phyloP scores from a whole-genome alignment of 2,797 vertebrate species.

The Phoxinus dragarum region DNA sequence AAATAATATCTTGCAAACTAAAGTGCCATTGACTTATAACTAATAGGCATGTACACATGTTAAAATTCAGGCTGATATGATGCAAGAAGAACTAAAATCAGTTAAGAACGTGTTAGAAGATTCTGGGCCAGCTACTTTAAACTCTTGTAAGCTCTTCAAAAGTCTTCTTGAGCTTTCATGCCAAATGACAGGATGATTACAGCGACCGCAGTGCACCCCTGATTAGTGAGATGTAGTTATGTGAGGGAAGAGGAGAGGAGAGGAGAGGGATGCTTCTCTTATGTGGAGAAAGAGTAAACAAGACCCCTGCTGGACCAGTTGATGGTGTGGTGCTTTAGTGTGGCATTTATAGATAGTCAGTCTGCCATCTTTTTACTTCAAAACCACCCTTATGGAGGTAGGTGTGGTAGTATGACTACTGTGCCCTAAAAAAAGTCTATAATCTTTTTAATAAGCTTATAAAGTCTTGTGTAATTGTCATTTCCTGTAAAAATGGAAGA shows the following conservation, averaged over 20 bases:
- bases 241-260: constrained; percentile 13
- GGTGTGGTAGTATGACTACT: neutral
- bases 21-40: neutral
- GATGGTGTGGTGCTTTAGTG: constrained; percentile 21
- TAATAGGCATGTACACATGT: too few species aligned
- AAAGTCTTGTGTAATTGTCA: neutral
- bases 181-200: constrained; percentile 47
- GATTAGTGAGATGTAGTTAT: constrained; percentile 40
- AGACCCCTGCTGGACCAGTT: constrained; percentile 32
- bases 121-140: constrained; percentile 15
- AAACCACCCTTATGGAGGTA: constrained; percentile 9
- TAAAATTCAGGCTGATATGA: too few species aligned
- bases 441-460: neutral
- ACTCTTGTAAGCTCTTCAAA: constrained; percentile 15
- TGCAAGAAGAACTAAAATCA: constrained; percentile 5
- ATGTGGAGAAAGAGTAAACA: constrained; percentile 53
- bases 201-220: constrained; percentile 39
- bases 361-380: neutral
- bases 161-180: constrained; percentile 26
- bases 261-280: constrained; percentile 34
- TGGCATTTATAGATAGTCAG: constrained; percentile 9
- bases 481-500: constrained; percentile 10
- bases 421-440: neutral
- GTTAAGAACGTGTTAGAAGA: constrained; percentile 13
- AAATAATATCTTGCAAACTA: neutral